These are phyloP conservation scores for Alcedo quadribrachys DNA, from an alignment of 2,797 vertebrate species.

Conservation along the genomic window DNA sequence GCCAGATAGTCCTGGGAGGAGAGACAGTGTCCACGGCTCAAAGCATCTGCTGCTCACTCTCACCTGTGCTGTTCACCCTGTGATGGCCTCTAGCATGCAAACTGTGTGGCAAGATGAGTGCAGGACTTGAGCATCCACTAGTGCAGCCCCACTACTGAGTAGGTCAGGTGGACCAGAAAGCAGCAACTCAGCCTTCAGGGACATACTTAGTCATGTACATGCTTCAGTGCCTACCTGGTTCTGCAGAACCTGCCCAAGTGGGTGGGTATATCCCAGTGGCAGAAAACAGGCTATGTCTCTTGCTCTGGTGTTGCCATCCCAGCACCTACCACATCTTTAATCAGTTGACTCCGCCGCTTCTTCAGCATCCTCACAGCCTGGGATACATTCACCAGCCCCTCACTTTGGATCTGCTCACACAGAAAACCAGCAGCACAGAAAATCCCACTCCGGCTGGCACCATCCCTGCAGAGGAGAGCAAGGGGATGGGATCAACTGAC, in stretches of 20 bases:
- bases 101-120: background rate
- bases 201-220: background rate
- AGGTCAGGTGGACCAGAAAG: background rate
- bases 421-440: slow-evolving; percentile 65
- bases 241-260: background rate
- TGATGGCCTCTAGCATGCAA: background rate
- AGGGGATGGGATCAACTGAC: background rate
- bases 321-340: slow-evolving; percentile 59
- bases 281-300: background rate
- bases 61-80: fast-evolving
- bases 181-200: background rate
- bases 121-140: background rate
- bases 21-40: background rate
- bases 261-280: background rate
- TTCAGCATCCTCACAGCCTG: slow-evolving; percentile 64
- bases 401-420: slow-evolving; percentile 65
- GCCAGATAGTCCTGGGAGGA: background rate
- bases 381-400: slow-evolving; percentile 65
- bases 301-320: background rate
- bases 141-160: background rate
- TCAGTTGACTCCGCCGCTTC: slow-evolving; percentile 33
- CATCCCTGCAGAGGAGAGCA: background rate
- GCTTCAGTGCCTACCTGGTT: background rate
- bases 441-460: slow-evolving; percentile 62
- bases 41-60: background rate